These are phyloP conservation scores for Rhadina sibilatrix DNA, from an alignment of 2,113 vertebrate species.

Conservation along the genomic window DNA sequence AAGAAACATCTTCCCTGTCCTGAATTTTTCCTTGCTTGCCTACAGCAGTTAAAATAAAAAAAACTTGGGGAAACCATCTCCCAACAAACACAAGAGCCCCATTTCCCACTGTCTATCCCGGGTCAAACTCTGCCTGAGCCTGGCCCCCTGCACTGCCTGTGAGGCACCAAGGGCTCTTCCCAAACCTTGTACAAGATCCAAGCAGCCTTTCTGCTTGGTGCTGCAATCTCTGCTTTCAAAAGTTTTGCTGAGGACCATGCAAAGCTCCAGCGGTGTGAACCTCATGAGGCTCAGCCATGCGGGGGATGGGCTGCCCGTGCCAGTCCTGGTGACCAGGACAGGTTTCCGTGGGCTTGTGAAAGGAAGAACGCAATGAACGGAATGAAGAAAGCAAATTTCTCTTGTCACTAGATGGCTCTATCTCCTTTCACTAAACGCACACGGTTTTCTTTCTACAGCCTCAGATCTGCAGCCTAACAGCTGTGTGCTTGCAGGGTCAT, in stretches of 20 bases:
- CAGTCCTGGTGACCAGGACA: background rate
- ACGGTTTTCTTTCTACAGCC: background rate
- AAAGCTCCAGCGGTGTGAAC: background rate
- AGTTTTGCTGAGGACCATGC: background rate
- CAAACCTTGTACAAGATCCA: background rate
- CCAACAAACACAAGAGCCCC: background rate
- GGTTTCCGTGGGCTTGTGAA: background rate
- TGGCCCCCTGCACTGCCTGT: accelerated
- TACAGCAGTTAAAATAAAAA: background rate
- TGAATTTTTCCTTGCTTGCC: background rate
- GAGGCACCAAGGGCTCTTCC: background rate
- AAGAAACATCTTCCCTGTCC: background rate
- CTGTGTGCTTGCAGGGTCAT: background rate
- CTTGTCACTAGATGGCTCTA: slow-evolving; percentile 74
- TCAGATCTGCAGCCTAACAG: background rate
- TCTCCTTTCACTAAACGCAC: background rate
- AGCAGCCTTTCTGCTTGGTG: background rate
- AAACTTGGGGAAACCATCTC: background rate
- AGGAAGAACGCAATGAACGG: background rate
- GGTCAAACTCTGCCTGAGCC: background rate
- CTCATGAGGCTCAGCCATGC: background rate
- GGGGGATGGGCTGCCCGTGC: background rate
- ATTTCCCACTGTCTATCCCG: accelerated
- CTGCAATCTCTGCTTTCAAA: background rate
- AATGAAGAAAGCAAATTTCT: background rate